Evolutionary conservation across 2,888 invertebrate species (phyloP).

Genomic region (Listrodromus nycthemerus): DNA sequence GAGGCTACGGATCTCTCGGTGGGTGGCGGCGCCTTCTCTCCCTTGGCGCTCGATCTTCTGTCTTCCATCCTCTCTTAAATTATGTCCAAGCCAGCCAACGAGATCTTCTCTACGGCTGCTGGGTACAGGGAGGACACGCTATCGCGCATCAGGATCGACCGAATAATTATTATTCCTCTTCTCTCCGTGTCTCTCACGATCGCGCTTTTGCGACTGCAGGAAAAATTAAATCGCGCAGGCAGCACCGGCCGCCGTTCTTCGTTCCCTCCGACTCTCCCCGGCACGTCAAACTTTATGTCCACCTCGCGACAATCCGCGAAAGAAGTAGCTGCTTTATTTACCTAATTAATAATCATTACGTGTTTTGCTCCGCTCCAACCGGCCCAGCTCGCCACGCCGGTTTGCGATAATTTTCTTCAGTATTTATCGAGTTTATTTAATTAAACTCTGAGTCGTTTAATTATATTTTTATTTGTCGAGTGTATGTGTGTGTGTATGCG

Average conservation of each 20-base stretch:
- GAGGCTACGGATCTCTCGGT: conserved; percentile 70
- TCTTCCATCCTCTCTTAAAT: conserved; percentile 66
- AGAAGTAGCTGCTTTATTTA: conserved; percentile 41
- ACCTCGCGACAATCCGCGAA: conserved; percentile 15
- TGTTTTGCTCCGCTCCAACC: background rate
- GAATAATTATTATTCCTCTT: conserved; percentile 61
- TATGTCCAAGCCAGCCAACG: conserved; percentile 57
- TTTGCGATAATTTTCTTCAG: conserved; percentile 41
- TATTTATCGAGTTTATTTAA: conserved; percentile 46
- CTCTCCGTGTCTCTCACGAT: conserved; percentile 37
- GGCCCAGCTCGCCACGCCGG: conserved; percentile 1
- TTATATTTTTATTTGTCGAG: conserved; percentile 40
- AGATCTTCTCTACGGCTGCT: conserved; percentile 42
- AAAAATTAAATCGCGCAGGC: conserved; percentile 54
- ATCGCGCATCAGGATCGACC: conserved; percentile 60
- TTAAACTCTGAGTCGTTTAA: conserved; percentile 33
- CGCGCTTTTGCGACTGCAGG: conserved; percentile 39
- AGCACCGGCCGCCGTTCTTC: conserved; percentile 7
- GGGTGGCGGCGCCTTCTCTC: conserved; percentile 74
- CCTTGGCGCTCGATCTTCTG: conserved; percentile 38
- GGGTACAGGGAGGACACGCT: conserved; percentile 7
- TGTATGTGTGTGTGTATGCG: background rate
- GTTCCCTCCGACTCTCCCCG: background rate
- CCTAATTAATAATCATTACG: conserved; percentile 64
- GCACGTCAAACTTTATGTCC: conserved; percentile 62